Percentiles rank a stretch among this genome's conserved stretches.
phyloP scores from a whole-genome alignment of 2,888 invertebrate species.

The Lithosia quadra region DNA sequence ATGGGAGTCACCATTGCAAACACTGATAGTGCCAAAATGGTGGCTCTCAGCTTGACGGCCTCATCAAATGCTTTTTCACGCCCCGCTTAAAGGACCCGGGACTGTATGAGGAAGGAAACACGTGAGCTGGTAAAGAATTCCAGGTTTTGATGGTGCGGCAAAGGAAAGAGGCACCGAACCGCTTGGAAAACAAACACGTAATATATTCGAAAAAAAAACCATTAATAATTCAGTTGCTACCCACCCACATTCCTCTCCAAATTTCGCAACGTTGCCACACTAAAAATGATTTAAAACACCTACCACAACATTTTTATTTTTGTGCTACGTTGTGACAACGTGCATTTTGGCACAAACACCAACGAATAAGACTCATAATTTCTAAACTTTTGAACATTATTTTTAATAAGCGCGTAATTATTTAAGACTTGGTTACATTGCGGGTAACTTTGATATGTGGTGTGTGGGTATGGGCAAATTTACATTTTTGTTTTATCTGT shows the following conservation, averaged over 20 bases:
- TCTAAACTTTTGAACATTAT: slow-evolving; percentile 19
- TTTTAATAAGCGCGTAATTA: slow-evolving; percentile 37
- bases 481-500: background rate
- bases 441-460: background rate
- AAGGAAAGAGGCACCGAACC: background rate
- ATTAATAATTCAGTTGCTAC: slow-evolving; percentile 4
- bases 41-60: too few relatives aligned
- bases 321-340: slow-evolving; percentile 17
- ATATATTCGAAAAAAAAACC: background rate
- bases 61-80: too few relatives aligned
- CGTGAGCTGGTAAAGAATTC: too few relatives aligned
- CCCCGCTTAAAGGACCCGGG: too few relatives aligned
- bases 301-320: slow-evolving; percentile 22
- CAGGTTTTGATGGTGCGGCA: too few relatives aligned
- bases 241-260: slow-evolving; percentile 4
- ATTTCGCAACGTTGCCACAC: slow-evolving; percentile 14
- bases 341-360: slow-evolving; percentile 26
- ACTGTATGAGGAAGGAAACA: too few relatives aligned
- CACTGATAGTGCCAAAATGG: too few relatives aligned
- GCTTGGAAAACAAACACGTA: slow-evolving; percentile 1
- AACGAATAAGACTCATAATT: slow-evolving; percentile 9
- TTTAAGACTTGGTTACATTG: slow-evolving; percentile 13
- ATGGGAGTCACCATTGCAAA: too few relatives aligned
- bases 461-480: background rate
- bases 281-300: slow-evolving; percentile 17